phyloP scores from a whole-genome alignment of 2,113 vertebrate species.

The Chloropsis hardwickii region DNA sequence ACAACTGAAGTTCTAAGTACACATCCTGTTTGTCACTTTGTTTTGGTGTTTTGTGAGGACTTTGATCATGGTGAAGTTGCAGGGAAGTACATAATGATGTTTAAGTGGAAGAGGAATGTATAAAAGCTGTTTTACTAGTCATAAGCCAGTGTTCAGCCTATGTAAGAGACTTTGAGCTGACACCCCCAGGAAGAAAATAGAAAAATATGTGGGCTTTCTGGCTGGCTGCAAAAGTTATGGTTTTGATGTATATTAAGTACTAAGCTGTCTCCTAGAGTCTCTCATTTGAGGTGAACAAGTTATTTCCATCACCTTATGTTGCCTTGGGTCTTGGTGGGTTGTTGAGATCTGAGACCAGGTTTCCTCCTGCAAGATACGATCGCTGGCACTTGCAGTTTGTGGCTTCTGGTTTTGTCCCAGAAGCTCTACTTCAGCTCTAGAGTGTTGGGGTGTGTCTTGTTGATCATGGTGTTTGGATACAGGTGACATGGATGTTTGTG shows the following conservation, averaged over 20 bases:
- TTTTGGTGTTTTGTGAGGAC: background rate
- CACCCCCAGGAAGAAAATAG: background rate
- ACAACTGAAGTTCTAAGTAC: background rate
- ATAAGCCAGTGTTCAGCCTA: background rate
- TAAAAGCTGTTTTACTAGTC: slow-evolving; percentile 7
- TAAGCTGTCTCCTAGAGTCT: background rate
- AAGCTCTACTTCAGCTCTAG: background rate
- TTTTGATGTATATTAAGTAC: background rate
- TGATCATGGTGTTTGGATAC: background rate
- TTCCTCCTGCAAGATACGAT: background rate
- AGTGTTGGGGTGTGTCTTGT: background rate
- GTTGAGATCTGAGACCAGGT: background rate
- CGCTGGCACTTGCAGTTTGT: background rate
- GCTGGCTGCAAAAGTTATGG: background rate
- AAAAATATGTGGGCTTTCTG: slow-evolving; percentile 13
- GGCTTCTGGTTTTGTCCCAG: background rate
- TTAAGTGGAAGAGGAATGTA: slow-evolving; percentile 25
- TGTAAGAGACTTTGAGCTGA: background rate
- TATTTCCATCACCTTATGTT: background rate
- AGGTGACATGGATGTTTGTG: background rate
- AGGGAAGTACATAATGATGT: background rate
- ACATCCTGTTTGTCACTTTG: slow-evolving; percentile 21
- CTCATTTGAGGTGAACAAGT: background rate
- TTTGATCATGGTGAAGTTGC: slow-evolving; percentile 16
- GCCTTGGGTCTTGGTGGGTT: background rate